Percentiles rank a stretch among this genome's conserved stretches.
Evolutionary conservation across 2,888 invertebrate genomes (phyloP).

Genomic region (Lymantria monacha): DNA sequence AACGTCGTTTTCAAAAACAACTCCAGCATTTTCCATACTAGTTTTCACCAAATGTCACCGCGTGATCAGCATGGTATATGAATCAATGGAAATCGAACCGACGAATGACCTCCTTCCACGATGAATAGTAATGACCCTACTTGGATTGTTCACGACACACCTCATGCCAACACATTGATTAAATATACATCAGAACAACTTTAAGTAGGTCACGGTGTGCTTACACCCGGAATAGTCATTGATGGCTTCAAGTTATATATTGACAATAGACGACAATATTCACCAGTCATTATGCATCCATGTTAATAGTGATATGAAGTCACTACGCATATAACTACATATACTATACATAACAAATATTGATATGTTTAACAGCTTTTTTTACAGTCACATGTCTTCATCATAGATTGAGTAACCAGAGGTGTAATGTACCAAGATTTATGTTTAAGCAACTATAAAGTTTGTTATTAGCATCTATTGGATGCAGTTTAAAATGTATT

Average conservation of each 20-base stretch:
- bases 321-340: no score
- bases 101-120: conserved; percentile 62
- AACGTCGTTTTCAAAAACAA: no score
- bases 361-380: no score
- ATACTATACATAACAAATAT: no score
- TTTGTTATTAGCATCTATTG: no score
- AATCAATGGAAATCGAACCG: conserved; percentile 56
- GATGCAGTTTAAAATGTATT: no score
- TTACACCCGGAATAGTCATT: conserved; percentile 24
- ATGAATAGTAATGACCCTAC: conserved; percentile 75
- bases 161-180: conserved; percentile 33
- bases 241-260: conserved; percentile 14
- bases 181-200: conserved; percentile 35
- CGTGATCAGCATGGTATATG: conserved; percentile 39
- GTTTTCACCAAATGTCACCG: conserved; percentile 46
- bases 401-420: no score
- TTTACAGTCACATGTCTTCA: no score
- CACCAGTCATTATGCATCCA: no score
- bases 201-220: conserved; percentile 40
- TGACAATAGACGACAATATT: conserved; percentile 13
- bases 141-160: conserved; percentile 47
- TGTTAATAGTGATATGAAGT: no score
- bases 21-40: conserved; percentile 6
- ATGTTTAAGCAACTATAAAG: no score
- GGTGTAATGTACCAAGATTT: no score